phyloP scores from a whole-genome alignment of 2,888 invertebrate species.

The Rotaria sp. region DNA sequence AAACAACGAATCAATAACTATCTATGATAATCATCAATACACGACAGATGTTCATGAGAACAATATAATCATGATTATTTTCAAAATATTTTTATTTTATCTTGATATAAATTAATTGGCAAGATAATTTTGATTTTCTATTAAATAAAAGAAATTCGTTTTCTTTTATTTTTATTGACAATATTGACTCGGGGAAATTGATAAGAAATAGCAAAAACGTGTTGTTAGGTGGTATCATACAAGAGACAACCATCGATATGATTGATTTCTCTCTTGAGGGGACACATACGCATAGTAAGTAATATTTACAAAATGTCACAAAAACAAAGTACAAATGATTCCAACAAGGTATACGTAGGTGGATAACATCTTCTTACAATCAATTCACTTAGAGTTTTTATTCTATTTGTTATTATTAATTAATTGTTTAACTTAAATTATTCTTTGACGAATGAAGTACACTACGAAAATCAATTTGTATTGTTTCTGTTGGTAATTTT shows the following conservation, averaged over 20 bases:
- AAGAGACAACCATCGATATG: not conserved
- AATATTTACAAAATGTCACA: not conserved
- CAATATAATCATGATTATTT: not conserved
- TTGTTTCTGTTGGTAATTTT: not conserved
- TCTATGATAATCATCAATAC: not conserved
- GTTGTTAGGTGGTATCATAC: not conserved
- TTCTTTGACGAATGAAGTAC: not conserved
- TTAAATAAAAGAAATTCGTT: too few relatives aligned
- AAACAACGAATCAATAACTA: not conserved
- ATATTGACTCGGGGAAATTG: not conserved
- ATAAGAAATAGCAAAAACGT: not conserved
- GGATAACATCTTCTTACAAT: not conserved
- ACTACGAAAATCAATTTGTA: not conserved
- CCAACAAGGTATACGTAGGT: not conserved
- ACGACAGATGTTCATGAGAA: not conserved
- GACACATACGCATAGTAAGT: not conserved
- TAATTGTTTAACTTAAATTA: not conserved
- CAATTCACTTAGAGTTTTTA: not conserved
- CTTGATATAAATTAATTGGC: too few relatives aligned
- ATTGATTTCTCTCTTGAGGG: not conserved
- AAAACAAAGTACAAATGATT: not conserved
- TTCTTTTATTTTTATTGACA: not conserved
- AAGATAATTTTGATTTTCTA: too few relatives aligned
- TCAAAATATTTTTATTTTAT: too few relatives aligned
- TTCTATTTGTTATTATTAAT: not conserved